Evolutionary conservation across 2,797 vertebrate species (phyloP).

Genomic region (Halcyon chelicuti): DNA sequence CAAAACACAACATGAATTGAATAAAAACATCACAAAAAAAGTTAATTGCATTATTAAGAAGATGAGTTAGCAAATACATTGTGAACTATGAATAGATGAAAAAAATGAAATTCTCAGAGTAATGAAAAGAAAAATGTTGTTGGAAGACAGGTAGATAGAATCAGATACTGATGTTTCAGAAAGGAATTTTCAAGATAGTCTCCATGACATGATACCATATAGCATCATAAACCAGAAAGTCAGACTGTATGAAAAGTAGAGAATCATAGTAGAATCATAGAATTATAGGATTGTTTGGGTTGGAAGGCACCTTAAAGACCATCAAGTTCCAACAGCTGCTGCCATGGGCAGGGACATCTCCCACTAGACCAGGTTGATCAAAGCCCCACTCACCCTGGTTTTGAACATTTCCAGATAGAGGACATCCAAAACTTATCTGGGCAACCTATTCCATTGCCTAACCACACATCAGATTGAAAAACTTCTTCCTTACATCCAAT

Average conservation of each 20-base stretch:
- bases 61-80: neutral
- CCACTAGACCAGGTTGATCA: neutral
- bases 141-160: neutral
- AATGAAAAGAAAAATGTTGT: neutral
- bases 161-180: neutral
- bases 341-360: neutral
- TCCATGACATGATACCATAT: neutral
- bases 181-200: neutral
- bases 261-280: neutral
- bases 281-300: too few species aligned
- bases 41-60: neutral
- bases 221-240: neutral
- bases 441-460: neutral
- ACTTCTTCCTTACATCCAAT: neutral
- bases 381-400: too few species aligned
- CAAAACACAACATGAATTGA: neutral
- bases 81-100: neutral
- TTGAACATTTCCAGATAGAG: neutral
- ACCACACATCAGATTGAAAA: neutral
- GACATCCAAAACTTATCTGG: neutral
- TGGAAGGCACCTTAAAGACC: neutral
- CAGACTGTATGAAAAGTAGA: neutral
- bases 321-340: neutral
- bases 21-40: neutral
- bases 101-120: neutral